phyloP scores from a whole-genome alignment of 1,140 invertebrate genomes.

The Mactra quadrangularis region DNA sequence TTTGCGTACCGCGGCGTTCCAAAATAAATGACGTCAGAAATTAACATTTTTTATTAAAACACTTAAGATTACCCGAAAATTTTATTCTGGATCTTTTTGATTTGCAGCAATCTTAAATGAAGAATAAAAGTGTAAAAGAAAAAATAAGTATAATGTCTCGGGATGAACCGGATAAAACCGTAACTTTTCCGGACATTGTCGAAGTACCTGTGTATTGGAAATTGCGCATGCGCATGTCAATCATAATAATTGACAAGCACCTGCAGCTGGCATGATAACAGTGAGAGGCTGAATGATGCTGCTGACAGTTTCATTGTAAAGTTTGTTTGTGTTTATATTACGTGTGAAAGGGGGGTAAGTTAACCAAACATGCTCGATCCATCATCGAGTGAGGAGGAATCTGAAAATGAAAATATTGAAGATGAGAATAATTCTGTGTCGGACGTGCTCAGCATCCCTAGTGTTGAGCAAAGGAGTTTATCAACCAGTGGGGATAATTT shows the following conservation, averaged over 20 bases:
- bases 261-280: constrained; percentile 12
- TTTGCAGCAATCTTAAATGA: too few species aligned
- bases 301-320: neutral
- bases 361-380: constrained; percentile 84
- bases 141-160: too few species aligned
- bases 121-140: too few species aligned
- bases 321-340: neutral
- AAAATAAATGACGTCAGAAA: constrained; percentile 62
- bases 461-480: constrained; percentile 81
- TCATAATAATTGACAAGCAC: constrained; percentile 52
- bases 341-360: too few species aligned
- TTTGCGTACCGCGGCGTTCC: constrained; percentile 65
- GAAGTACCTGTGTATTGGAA: constrained; percentile 11
- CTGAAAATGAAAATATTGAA: constrained; percentile 81
- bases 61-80: too few species aligned
- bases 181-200: constrained; percentile 13
- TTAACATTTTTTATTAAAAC: constrained; percentile 18
- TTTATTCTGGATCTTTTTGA: too few species aligned
- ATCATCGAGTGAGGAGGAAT: constrained; percentile 85
- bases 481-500: constrained; percentile 84
- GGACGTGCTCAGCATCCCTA: constrained; percentile 82
- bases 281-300: constrained; percentile 25
- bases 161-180: too few species aligned
- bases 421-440: constrained; percentile 82
- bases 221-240: constrained; percentile 51